Evolutionary conservation across 2,888 invertebrate genomes (phyloP), one percentile per base, ranked within the genome.

Genomic region (Dasysyrphus albostriatus): DNA sequence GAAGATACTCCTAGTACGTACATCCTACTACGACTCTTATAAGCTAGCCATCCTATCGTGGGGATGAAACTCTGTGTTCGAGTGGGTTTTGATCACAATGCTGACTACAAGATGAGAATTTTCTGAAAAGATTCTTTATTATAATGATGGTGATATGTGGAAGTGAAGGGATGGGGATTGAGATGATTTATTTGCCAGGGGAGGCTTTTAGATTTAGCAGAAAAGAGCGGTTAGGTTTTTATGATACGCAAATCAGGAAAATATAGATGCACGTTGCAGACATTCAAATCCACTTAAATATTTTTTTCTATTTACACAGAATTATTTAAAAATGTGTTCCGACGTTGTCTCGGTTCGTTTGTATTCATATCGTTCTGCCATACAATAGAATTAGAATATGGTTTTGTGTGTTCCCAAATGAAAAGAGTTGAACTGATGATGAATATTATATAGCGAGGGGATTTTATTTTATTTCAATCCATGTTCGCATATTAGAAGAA

Each of bases 161-260:
- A 42, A 3, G 5, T 32, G 32, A 32, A 32, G 61, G 34, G 47
- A 19, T 19, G 19, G 32, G 44, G 44, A 47, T 65, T 7, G 61
- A 39, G 10, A 61, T 61, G 65, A 65, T 47, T 65, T 65, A 65
- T 65, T 32, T 65, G 65, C 32, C 12, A 65, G 12, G 24, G 42
- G 42, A 8, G 10, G 10, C 47, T 65, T 32, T 65, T 9, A 29
- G 24, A 32, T 56, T 29, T 42, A 61, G 16, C 12, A 8, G 14
- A 5, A n/a, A 47, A 65, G 44, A 32, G 63, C 29, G 29, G 29
- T 44, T 65, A 16, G 47, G 5, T 19, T 39, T 16, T 29, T 44
- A 61, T 42, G 42, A 61, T 42, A 42, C 42, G 61, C 29, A 39
- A 61, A 24, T 42, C 61, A 44, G 29, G 8, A 24, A 24, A 61